Base-by-base conservation (phyloP, 1,140 invertebrate genomes). In the Anoplolepis gracilipes region DNA sequence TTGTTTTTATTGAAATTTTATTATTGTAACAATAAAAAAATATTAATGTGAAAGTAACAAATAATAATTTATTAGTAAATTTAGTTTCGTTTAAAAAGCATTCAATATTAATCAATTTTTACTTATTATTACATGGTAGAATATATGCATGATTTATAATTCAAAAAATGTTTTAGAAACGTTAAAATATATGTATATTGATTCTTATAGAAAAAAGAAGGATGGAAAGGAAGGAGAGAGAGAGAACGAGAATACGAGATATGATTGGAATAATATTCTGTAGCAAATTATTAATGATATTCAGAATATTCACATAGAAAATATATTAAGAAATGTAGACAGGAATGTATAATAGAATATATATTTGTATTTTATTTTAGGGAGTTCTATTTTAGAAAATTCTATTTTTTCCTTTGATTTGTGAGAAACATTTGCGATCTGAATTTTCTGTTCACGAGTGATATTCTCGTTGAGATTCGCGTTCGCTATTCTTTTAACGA, bases 401-500 rank as follows among this genome's bases (percentile, higher is more conserved):
- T 5, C 8, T 36, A 55, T 75, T 13, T 42, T 64, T 77, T 33
- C n/a, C 25, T 13, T 62, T 0, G 2, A 25, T 30, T 0, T 13
- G 7, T 64, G 19, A 64, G 42, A 62, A 30, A 64, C 42, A 77
- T 49, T 77, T 67, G 28, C 30, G 22, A 16, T 33, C 3, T 6
- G 39, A 33, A 61, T 61, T 59, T 16, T 72, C 36, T 59, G 30
- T 59, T 82, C 8, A 2, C n/a, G 22, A 30, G 25, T 4, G 36
- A 16, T 33, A 72, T 42, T 61, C 25, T 19, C n/a, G 19, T 36
- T 13, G 65, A 65, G 36, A 73, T 82, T 72, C 78, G 49, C 36
- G 28, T 57, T 81, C 19, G 19, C 25, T 72, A 59, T 72, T 73
- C n/a, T 72, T 72, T 82, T 59, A 81, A 82, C 55, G 39, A 59